phyloP scores from a whole-genome alignment of 1,140 invertebrate genomes.

The Apis dorsata region DNA sequence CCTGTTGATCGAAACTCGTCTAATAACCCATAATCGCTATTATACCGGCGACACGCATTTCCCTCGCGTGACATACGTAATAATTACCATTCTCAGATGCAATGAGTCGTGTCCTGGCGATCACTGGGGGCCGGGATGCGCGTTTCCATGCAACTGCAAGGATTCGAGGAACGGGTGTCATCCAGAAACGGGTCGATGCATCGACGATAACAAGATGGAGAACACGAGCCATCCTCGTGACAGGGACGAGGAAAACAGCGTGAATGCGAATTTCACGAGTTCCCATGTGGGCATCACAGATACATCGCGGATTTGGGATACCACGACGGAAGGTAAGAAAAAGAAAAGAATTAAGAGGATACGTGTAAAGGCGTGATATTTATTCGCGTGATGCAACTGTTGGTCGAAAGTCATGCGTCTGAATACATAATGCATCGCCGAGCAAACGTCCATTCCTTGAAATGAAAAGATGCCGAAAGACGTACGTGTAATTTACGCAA shows the following conservation, averaged over 20 bases:
- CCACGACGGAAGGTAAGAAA: neutral
- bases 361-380: neutral
- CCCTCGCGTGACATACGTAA: neutral
- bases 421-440: neutral
- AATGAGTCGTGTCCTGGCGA: slow-evolving; percentile 67
- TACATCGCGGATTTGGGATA: neutral
- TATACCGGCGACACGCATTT: neutral
- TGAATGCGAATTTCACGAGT: neutral
- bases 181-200: slow-evolving; percentile 70
- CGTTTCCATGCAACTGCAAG: slow-evolving; percentile 64
- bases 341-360: neutral
- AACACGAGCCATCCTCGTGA: neutral
- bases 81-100: slow-evolving; percentile 65
- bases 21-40: neutral
- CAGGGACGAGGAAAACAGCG: neutral
- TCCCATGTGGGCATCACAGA: too few species aligned
- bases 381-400: slow-evolving; percentile 16
- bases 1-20: slow-evolving; percentile 22
- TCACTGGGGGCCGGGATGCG: slow-evolving; percentile 69
- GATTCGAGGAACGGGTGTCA: slow-evolving; percentile 60
- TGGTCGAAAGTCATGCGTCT: slow-evolving; percentile 21
- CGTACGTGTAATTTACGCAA: neutral
- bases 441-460: neutral
- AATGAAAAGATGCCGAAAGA: neutral
- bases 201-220: slow-evolving; percentile 38